phyloP scores from a whole-genome alignment of 2,888 invertebrate genomes.

The Latrodectus hesperus region DNA sequence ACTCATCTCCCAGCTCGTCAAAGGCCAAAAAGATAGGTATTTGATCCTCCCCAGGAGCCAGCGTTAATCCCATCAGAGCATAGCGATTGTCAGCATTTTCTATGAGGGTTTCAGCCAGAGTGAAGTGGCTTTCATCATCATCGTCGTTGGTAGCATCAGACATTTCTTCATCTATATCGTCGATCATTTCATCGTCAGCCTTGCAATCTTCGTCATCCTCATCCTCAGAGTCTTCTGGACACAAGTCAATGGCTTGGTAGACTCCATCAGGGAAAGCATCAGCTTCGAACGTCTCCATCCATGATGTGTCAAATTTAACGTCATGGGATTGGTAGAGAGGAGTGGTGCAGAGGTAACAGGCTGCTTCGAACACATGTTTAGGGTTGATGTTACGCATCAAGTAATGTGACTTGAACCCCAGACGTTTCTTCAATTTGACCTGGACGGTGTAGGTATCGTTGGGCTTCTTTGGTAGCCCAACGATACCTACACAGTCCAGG shows the following conservation, averaged over 20 bases:
- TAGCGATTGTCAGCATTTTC: too few relatives aligned
- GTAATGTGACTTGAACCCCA: constrained; percentile 2
- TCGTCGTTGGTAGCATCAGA: background rate
- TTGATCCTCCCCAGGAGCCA: too few relatives aligned
- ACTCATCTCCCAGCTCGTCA: too few relatives aligned
- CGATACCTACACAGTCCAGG: too few relatives aligned
- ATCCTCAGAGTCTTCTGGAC: too few relatives aligned
- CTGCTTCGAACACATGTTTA: constrained; percentile 1
- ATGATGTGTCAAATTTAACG: background rate
- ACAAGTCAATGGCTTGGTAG: background rate
- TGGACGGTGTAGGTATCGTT: background rate
- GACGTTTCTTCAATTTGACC: constrained; percentile 6
- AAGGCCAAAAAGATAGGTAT: too few relatives aligned
- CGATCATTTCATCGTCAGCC: too few relatives aligned
- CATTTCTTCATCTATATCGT: too few relatives aligned
- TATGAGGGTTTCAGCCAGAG: background rate
- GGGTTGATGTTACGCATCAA: constrained; percentile 3
- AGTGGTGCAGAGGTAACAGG: background rate
- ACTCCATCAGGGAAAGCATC: background rate
- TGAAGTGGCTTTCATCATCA: background rate
- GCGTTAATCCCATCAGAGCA: too few relatives aligned
- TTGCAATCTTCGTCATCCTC: too few relatives aligned
- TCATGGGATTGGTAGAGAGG: background rate
- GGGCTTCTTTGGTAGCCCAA: background rate
- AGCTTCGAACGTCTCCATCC: background rate